Evolutionary conservation across 2,888 invertebrate genomes (phyloP).

Genomic region (Watsonalla cultraria): DNA sequence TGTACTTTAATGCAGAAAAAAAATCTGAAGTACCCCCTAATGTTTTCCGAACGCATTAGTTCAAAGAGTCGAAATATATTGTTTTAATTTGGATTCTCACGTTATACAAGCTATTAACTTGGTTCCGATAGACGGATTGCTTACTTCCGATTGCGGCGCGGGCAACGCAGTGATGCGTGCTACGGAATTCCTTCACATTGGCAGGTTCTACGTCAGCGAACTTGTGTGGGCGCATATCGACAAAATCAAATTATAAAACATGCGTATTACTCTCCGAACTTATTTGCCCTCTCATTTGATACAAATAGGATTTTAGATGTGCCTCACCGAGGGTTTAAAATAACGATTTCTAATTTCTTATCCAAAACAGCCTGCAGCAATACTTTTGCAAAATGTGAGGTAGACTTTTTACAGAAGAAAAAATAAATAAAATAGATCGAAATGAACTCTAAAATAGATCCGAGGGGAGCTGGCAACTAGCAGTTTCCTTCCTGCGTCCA

Average conservation of each 20-base stretch:
- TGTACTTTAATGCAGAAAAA: too few species aligned
- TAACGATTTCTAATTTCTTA: too few species aligned
- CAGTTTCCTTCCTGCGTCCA: slow-evolving; percentile 76
- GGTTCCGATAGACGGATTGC: slow-evolving; percentile 60
- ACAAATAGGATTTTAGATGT: background rate
- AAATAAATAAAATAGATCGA: slow-evolving; percentile 53
- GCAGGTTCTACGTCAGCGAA: slow-evolving; percentile 20
- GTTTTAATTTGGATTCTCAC: background rate
- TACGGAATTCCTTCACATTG: slow-evolving; percentile 39
- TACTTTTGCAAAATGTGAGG: slow-evolving; percentile 7
- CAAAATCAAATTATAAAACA: background rate
- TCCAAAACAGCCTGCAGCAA: background rate
- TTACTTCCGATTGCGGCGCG: slow-evolving; percentile 46
- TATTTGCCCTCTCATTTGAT: background rate
- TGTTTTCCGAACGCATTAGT: too few species aligned
- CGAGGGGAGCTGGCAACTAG: slow-evolving; percentile 76
- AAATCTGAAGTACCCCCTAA: too few species aligned
- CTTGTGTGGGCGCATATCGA: background rate
- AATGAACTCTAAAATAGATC: slow-evolving; percentile 74
- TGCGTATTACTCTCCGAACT: background rate
- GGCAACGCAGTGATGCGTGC: slow-evolving; percentile 37
- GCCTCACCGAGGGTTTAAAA: too few species aligned
- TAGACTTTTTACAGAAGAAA: slow-evolving; percentile 17
- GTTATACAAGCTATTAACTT: slow-evolving; percentile 10
- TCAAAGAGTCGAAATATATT: too few species aligned